Evolutionary conservation across 2,113 vertebrate species (phyloP).

Genomic region (Aviceda subcristata): DNA sequence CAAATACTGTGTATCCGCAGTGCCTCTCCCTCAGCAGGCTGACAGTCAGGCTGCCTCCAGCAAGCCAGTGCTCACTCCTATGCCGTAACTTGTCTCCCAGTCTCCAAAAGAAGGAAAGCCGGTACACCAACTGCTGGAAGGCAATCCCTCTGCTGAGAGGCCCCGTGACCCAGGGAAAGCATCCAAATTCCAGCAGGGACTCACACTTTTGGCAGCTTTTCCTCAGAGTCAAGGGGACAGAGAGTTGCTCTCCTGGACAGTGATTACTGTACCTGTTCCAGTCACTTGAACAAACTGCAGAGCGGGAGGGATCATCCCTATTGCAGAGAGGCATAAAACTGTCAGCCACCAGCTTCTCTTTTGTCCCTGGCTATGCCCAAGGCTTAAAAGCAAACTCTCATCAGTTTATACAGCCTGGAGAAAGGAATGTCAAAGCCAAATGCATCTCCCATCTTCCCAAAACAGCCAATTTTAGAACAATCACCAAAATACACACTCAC

Average conservation of each 20-base stretch:
- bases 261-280: not conserved
- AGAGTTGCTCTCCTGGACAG: not conserved
- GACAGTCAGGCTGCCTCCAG: not conserved
- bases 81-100: not conserved
- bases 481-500: not conserved
- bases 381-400: not conserved
- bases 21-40: not conserved
- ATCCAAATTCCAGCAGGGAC: not conserved
- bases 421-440: not conserved
- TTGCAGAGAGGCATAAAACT: not conserved
- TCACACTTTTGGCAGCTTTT: not conserved
- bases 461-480: not conserved
- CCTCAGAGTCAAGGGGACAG: not conserved
- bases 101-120: not conserved
- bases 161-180: not conserved
- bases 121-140: not conserved
- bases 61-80: not conserved
- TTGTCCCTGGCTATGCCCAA: not conserved
- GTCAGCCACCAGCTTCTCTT: not conserved
- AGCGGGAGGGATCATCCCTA: not conserved
- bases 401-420: not conserved
- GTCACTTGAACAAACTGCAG: not conserved
- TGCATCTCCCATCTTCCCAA: not conserved
- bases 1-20: not conserved
- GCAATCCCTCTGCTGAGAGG: rapidly evolving